These are phyloP conservation scores for Drosophila merina DNA, from an alignment of 2,888 invertebrate species.

Conservation along the genomic window DNA sequence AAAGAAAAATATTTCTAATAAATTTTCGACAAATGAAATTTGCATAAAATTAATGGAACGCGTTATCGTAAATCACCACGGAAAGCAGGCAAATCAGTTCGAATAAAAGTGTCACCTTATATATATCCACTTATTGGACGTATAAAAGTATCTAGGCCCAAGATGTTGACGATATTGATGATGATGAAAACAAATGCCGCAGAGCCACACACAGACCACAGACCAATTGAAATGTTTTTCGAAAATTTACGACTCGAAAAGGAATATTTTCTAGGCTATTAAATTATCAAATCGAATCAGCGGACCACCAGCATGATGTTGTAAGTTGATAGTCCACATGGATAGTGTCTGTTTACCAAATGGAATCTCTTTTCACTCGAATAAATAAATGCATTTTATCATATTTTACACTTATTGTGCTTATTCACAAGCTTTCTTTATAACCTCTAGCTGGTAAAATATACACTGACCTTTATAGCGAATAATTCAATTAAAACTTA, in stretches of 20 bases:
- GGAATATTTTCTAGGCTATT: constrained; percentile 49
- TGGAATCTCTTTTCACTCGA: neutral
- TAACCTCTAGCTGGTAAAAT: no score
- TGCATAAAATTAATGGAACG: constrained; percentile 73
- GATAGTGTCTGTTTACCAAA: constrained; percentile 2
- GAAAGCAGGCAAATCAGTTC: constrained; percentile 21
- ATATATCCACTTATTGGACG: constrained; percentile 47
- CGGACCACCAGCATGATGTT: constrained; percentile 54
- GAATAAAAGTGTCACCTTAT: constrained; percentile 73
- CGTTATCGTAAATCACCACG: constrained; percentile 74
- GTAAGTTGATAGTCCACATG: constrained; percentile 20
- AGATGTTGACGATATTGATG: constrained; percentile 54
- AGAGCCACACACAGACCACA: constrained; percentile 43
- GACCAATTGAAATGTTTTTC: constrained; percentile 73
- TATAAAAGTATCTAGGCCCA: constrained; percentile 26
- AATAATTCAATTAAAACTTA: constrained; percentile 62
- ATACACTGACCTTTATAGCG: constrained; percentile 3
- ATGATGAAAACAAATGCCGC: constrained; percentile 66
- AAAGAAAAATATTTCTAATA: constrained; percentile 31
- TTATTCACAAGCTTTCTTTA: no score
- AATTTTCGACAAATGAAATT: constrained; percentile 51
- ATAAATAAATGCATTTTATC: no score
- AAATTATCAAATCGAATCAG: constrained; percentile 50
- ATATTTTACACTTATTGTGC: no score
- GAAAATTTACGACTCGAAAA: constrained; percentile 62